Evolutionary conservation across 1,140 invertebrate species (phyloP), one percentile per base, ranked within the genome.

Genomic region (Bicyclus anynana): DNA sequence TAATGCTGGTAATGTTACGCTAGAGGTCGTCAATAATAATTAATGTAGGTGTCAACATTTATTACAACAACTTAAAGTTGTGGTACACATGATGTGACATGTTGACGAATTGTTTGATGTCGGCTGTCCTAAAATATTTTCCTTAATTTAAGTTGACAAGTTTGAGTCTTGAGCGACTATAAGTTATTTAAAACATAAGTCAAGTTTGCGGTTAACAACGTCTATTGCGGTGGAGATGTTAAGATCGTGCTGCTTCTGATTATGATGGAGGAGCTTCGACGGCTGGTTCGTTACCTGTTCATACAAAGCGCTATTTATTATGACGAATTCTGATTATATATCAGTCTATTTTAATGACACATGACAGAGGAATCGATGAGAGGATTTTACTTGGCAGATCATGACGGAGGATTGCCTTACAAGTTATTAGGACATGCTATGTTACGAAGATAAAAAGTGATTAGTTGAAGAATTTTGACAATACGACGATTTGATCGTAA

Each of bases 201-300:
- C 52, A 27, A 21, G 18, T 47, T 65, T 67, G 62, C 60, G 65
- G 62, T 63, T 67, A 48, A 18, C 63, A 35, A 65, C 65, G 53
- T 59, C 59, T 70, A 72, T 78, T 74, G 67, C 67, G 57, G 62
- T 68, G 52, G 60, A 67, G 53, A 61, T 72, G 67, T 44, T 65
- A 48, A 71, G 65, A 73, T 80, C 68, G 72, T 76, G 73, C 69
- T 62, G 64, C 66, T 58, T 67, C 58, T 77, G 59, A 80, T 83
- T 79, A 77, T 62, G 56, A 57, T 66, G 70, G 73, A 74, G 73
- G 69, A 67, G 58, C 38, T 63, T 62, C 52, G 64, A 59, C 50
- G 65, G 59, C 67, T 69, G 68, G 71, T 73, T 29, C 9, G 2
- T 29, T 29, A 7, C 10, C 5, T 7, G 23, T 23, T 23, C 7